phyloP scores from a whole-genome alignment of 2,113 vertebrate species.

The human (Homo sapiens) region DNA sequence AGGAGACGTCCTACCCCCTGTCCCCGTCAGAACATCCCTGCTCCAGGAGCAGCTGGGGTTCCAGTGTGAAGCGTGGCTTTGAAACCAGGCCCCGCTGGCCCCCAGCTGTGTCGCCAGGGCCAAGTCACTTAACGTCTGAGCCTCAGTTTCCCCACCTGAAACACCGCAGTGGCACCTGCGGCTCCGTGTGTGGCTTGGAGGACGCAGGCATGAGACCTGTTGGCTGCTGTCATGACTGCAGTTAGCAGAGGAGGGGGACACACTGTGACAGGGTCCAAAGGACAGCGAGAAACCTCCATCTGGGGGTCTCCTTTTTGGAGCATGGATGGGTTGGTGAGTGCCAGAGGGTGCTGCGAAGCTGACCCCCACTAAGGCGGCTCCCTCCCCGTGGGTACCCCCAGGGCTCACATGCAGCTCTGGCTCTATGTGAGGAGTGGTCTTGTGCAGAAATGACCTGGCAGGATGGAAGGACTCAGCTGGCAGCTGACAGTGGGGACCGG shows the following conservation, averaged over 20 bases:
- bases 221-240: rapidly evolving
- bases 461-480: neutral
- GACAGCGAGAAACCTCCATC: neutral
- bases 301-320: neutral
- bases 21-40: rapidly evolving
- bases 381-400: neutral
- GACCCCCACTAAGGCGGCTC: neutral
- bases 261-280: too few species aligned
- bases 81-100: neutral
- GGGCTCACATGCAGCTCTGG: slow-evolving; percentile 4
- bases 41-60: neutral
- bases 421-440: neutral
- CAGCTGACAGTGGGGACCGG: neutral
- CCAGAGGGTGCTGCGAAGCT: neutral
- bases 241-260: neutral
- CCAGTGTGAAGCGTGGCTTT: too few species aligned
- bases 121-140: neutral
- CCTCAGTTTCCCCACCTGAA: neutral
- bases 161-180: rapidly evolving
- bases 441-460: neutral
- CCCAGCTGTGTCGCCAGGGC: neutral
- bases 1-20: rapidly evolving
- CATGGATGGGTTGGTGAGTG: neutral
- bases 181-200: neutral
- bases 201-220: rapidly evolving